Percentiles rank a stretch among this genome's conserved stretches.
phyloP scores from a whole-genome alignment of 2,113 vertebrate genomes.

The Solenodon paradoxus region DNA sequence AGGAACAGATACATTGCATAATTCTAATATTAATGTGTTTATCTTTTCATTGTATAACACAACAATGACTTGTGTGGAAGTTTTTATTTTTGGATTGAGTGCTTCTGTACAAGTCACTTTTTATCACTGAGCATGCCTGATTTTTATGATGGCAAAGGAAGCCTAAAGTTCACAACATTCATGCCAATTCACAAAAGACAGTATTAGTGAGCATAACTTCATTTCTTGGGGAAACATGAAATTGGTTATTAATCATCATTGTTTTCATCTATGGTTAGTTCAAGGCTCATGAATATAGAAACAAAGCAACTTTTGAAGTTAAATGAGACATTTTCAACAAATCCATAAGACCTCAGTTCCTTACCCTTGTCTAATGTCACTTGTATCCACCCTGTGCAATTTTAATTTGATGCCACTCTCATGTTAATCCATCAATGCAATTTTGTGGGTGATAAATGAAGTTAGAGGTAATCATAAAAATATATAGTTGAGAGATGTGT shows the following conservation, averaged over 20 bases:
- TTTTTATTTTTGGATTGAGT: background rate
- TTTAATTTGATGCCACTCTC: slow-evolving; percentile 14
- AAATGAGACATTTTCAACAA: background rate
- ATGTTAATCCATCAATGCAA: background rate
- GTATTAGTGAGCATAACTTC: background rate
- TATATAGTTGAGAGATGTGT: slow-evolving; percentile 2
- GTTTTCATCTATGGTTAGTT: background rate
- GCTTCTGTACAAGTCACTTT: background rate
- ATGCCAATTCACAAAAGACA: background rate
- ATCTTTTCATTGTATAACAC: background rate
- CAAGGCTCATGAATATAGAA: background rate
- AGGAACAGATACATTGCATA: background rate
- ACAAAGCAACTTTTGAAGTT: slow-evolving; percentile 20
- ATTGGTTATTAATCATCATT: background rate
- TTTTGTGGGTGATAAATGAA: background rate
- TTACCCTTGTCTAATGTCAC: background rate
- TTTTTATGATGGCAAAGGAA: background rate
- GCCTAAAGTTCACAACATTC: background rate
- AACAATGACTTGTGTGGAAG: background rate
- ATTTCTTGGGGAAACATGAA: slow-evolving; percentile 18
- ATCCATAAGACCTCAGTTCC: background rate
- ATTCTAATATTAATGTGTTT: background rate
- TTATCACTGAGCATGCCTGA: background rate
- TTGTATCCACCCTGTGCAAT: background rate
- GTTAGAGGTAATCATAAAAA: slow-evolving; percentile 21